Conservation (phyloP, 2,888 invertebrate species). For the Mantis religiosa region DNA sequence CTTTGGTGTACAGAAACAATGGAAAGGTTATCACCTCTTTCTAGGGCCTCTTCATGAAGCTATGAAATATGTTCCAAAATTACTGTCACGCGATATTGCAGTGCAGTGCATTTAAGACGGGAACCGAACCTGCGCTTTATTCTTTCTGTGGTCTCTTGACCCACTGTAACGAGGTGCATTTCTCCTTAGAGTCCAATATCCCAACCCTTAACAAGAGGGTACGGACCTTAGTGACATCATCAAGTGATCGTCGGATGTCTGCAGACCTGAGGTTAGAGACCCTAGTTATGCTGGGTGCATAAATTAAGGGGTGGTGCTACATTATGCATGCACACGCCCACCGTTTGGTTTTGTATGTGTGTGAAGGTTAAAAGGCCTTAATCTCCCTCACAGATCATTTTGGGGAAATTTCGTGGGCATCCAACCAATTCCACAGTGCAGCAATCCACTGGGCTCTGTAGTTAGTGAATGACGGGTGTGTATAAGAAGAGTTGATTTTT, state of each 20-base stretch:
- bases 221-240: background rate
- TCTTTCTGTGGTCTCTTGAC: background rate
- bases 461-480: too few relatives aligned
- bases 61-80: background rate
- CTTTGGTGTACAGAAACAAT: too few relatives aligned
- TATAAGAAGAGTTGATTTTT: too few relatives aligned
- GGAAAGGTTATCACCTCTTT: too few relatives aligned
- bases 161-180: background rate
- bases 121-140: background rate
- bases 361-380: background rate
- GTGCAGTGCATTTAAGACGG: background rate
- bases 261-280: background rate
- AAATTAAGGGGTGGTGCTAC: background rate
- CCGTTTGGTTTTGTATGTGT: background rate
- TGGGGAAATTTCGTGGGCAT: too few relatives aligned
- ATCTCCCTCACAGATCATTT: background rate
- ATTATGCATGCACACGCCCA: background rate
- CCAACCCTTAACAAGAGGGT: background rate
- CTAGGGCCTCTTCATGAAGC: background rate
- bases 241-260: background rate
- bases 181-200: background rate
- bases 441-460: too few relatives aligned
- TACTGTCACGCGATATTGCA: background rate
- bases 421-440: too few relatives aligned
- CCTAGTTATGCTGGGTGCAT: background rate